A percentile compares a stretch with the other conserved stretches of the same genome.
Conservation (phyloP, 2,113 vertebrate genomes). For the Sinocyclocheilus rhinocerous region DNA sequence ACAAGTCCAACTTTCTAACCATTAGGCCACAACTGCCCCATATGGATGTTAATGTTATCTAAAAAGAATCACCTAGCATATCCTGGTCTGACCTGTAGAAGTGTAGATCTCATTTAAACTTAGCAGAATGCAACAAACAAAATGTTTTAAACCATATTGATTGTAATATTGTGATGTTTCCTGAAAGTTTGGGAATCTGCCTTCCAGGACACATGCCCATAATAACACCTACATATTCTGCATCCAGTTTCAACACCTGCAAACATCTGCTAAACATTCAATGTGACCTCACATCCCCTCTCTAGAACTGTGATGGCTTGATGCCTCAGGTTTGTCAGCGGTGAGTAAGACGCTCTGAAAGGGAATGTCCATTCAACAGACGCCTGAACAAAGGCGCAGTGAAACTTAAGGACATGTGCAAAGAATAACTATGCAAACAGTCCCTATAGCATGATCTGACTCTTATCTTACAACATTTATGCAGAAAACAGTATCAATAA, state of each 20-base stretch:
- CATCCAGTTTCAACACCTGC: not conserved
- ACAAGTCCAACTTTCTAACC: too few relatives aligned
- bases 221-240: not conserved
- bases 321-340: not conserved
- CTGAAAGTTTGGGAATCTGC: not conserved
- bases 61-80: not conserved
- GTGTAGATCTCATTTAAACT: not conserved
- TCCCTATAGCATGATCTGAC: constrained; percentile 29
- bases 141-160: not conserved
- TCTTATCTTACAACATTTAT: constrained; percentile 21
- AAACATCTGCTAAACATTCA: constrained; percentile 3
- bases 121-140: not conserved
- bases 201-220: not conserved
- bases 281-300: not conserved
- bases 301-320: not conserved
- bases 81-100: not conserved
- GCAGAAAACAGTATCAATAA: constrained; percentile 67
- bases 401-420: not conserved
- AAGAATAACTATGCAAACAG: constrained; percentile 21
- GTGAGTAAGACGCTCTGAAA: not conserved
- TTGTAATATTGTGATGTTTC: not conserved
- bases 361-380: too few relatives aligned
- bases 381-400: not conserved
- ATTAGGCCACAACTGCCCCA: too few relatives aligned
- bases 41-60: not conserved